Percentiles rank a stretch among this genome's conserved stretches.
Evolutionary conservation across 2,797 vertebrate species (phyloP).

Genomic region (Aulostomus chinensis): DNA sequence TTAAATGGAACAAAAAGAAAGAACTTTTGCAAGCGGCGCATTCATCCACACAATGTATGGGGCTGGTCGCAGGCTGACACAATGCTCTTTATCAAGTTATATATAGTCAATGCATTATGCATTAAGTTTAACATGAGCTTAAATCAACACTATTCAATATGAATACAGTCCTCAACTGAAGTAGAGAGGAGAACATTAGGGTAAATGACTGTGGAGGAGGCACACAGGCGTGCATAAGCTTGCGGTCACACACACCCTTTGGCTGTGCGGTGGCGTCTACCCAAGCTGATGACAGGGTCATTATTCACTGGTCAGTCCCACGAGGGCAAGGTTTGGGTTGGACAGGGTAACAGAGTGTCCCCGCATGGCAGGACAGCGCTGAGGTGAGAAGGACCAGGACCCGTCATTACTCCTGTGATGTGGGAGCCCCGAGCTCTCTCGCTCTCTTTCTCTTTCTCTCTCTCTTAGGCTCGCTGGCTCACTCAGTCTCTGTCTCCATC

Average conservation of each 20-base stretch:
- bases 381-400: constrained; percentile 76
- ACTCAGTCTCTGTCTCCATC: constrained; percentile 74
- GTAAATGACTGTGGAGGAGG: constrained; percentile 62
- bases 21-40: constrained; percentile 73
- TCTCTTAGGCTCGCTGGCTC: no score
- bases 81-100: constrained; percentile 81
- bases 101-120: constrained; percentile 79
- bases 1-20: constrained; percentile 79
- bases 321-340: constrained; percentile 87
- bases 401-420: constrained; percentile 73
- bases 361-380: constrained; percentile 63
- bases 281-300: constrained; percentile 90
- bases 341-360: constrained; percentile 68
- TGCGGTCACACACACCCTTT: constrained; percentile 69
- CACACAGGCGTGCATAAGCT: constrained; percentile 13
- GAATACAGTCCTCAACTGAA: constrained; percentile 67
- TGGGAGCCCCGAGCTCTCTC: constrained; percentile 54
- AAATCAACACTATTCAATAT: constrained; percentile 76
- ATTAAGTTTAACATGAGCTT: constrained; percentile 77
- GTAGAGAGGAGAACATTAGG: constrained; percentile 62
- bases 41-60: constrained; percentile 78
- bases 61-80: constrained; percentile 67
- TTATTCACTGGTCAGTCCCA: constrained; percentile 91
- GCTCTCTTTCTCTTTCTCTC: constrained; percentile 6
- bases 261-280: constrained; percentile 80